Evolutionary conservation across 2,113 vertebrate genomes (phyloP).

Genomic region (Eira barbara): DNA sequence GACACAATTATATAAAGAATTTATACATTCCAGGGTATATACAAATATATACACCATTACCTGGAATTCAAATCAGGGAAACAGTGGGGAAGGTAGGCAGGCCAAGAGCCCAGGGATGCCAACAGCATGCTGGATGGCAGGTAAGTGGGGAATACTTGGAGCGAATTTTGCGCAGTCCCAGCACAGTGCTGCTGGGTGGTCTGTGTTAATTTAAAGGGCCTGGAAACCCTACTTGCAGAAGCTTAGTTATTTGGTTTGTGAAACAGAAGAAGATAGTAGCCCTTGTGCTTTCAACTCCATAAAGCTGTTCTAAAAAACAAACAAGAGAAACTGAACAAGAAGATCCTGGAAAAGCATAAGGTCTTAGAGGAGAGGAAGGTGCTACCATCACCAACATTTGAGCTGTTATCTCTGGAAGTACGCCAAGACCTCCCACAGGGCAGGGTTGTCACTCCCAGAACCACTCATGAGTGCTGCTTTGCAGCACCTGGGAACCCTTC

Average conservation of each 20-base stretch:
- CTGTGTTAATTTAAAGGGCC: neutral
- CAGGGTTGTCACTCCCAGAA: neutral
- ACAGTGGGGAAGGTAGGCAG: neutral
- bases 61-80: neutral
- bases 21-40: neutral
- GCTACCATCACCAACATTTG: neutral
- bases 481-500: neutral
- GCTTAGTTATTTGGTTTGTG: neutral
- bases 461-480: accelerated
- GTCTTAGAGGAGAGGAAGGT: neutral
- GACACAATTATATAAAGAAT: neutral
- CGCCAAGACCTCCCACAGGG: neutral
- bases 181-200: neutral
- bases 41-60: neutral
- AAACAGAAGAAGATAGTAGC: neutral
- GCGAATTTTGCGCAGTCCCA: neutral
- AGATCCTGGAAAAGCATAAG: neutral
- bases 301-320: neutral
- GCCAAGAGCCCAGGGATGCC: neutral
- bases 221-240: neutral
- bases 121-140: neutral
- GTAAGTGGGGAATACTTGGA: neutral
- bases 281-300: neutral
- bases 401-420: neutral
- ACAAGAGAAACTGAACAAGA: neutral